Percentiles rank a stretch among this genome's conserved stretches.
These are phyloP conservation scores for Pionites leucogaster DNA, from an alignment of 2,113 vertebrate species.

Conservation along the genomic window DNA sequence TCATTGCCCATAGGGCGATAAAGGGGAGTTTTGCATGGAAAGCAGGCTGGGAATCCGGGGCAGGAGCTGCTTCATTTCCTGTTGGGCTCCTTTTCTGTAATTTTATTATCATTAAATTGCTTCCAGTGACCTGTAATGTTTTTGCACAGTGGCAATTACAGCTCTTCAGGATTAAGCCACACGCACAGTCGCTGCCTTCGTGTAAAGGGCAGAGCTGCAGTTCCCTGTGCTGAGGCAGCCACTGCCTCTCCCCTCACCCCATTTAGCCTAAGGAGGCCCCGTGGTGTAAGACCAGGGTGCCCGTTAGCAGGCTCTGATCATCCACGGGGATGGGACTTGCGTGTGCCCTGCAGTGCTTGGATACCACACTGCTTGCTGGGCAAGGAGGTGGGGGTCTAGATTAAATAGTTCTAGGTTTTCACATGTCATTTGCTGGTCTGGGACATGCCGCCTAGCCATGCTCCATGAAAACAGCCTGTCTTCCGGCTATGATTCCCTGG, in stretches of 20 bases:
- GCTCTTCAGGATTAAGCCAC: conserved; percentile 52
- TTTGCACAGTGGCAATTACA: conserved; percentile 63
- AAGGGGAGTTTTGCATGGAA: conserved; percentile 53
- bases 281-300: accelerated
- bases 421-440: accelerated
- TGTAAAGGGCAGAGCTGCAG: conserved; percentile 23
- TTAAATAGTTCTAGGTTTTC: background rate
- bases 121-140: conserved; percentile 75
- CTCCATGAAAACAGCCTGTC: accelerated
- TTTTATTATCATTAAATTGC: conserved; percentile 78
- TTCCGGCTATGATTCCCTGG: accelerated
- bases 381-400: background rate
- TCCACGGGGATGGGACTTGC: too few species aligned
- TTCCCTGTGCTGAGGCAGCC: background rate
- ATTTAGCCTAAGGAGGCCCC: accelerated
- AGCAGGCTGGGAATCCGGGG: conserved; percentile 65
- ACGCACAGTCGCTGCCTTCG: background rate
- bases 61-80: conserved; percentile 68
- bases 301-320: accelerated
- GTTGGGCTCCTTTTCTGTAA: conserved; percentile 20
- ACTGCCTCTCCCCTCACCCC: background rate
- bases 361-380: background rate
- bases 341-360: accelerated
- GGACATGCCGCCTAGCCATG: accelerated
- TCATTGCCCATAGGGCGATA: conserved; percentile 18